A percentile compares a stretch with the other conserved stretches of the same genome.
These are phyloP conservation scores for Corydoras maculifer DNA, from an alignment of 2,113 vertebrate genomes.

Conservation along the genomic window DNA sequence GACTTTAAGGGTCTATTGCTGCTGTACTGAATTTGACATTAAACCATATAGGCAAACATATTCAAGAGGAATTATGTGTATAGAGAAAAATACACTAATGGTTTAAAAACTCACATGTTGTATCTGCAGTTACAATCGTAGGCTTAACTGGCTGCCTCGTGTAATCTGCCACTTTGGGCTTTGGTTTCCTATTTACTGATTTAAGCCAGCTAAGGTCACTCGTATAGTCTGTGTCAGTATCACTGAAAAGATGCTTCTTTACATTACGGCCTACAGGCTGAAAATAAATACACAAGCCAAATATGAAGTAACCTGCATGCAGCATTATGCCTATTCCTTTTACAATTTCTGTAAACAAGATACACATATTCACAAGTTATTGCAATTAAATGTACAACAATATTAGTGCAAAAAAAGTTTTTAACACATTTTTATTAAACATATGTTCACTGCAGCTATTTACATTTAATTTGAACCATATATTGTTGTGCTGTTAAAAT, in stretches of 20 bases:
- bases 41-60: not conserved
- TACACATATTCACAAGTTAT: not conserved
- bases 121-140: slow-evolving; percentile 13
- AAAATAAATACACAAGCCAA: slow-evolving; percentile 8
- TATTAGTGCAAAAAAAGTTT: not conserved
- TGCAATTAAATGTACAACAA: not conserved
- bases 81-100: not conserved
- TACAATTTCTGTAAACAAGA: not conserved
- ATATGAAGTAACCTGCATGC: not conserved
- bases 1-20: too few species aligned
- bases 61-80: not conserved
- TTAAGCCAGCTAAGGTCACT: slow-evolving; percentile 82
- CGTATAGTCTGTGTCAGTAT: slow-evolving; percentile 74
- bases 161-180: slow-evolving; percentile 71
- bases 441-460: not conserved
- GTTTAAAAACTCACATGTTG: slow-evolving; percentile 46
- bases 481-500: too few species aligned
- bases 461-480: too few species aligned
- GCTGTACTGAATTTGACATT: too few species aligned
- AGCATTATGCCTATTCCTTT: too few species aligned
- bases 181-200: slow-evolving; percentile 68
- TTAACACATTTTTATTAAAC: not conserved
- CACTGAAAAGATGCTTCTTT: slow-evolving; percentile 82
- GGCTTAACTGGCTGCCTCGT: slow-evolving; percentile 60
- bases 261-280: slow-evolving; percentile 36